Conservation (phyloP, 2,797 vertebrate species). For the Danio kyathit region DNA sequence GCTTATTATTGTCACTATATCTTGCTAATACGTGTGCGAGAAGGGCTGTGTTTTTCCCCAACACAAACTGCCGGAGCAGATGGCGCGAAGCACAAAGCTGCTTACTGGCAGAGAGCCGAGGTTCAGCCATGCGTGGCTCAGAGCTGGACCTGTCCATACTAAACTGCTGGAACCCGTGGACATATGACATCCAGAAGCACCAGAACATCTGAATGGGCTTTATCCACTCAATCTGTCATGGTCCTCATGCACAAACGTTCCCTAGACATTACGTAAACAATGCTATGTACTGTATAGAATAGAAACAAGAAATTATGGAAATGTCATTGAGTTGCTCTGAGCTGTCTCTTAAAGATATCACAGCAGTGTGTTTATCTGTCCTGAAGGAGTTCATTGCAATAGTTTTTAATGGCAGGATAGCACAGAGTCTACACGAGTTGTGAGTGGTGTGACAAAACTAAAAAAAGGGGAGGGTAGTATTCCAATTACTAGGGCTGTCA, state of each 20-base stretch:
- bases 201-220: conserved; percentile 15
- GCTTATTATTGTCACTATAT: conserved; percentile 44
- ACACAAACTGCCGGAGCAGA: conserved; percentile 75
- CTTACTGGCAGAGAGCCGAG: conserved; percentile 73
- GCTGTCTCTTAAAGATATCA: neutral
- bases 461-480: no score
- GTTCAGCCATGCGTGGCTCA: conserved; percentile 61
- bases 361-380: neutral
- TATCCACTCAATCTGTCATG: conserved; percentile 9
- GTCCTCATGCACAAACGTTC: neutral
- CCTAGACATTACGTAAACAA: neutral
- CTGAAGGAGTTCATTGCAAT: neutral
- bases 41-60: conserved; percentile 57
- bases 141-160: conserved; percentile 26
- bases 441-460: no score
- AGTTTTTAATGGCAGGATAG: neutral
- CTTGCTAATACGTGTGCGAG: conserved; percentile 38
- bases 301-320: neutral
- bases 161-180: conserved; percentile 30
- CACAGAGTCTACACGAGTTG: no score
- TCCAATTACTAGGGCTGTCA: no score
- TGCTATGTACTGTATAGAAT: neutral
- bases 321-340: neutral
- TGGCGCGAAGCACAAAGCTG: conserved; percentile 77
- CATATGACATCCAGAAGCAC: conserved; percentile 43